These are phyloP conservation scores for Chrysemys picta DNA, from an alignment of 2,113 vertebrate species.

Conservation along the genomic window DNA sequence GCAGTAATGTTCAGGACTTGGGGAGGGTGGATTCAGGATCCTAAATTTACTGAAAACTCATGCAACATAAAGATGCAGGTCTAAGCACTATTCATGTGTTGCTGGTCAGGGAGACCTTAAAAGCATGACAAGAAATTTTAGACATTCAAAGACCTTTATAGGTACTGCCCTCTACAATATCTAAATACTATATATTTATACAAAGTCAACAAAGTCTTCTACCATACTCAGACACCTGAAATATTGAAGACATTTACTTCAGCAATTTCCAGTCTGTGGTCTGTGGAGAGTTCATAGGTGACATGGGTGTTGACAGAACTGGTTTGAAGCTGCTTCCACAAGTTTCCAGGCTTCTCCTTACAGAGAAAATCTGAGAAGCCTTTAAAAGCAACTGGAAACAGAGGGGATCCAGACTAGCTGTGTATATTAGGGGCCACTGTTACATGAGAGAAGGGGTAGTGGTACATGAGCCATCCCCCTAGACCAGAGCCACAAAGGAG, in stretches of 20 bases:
- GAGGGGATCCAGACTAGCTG: too few relatives aligned
- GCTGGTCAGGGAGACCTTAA: not conserved
- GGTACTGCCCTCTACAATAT: not conserved
- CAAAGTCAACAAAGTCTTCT: not conserved
- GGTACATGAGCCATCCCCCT: not conserved
- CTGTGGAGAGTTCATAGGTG: not conserved
- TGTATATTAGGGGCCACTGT: rapidly evolving
- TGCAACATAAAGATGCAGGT: not conserved
- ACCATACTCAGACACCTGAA: not conserved
- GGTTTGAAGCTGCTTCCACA: not conserved
- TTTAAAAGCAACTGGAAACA: not conserved
- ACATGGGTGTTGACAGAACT: not conserved
- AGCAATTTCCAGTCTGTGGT: not conserved
- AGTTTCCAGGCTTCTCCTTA: not conserved
- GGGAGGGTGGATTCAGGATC: not conserved
- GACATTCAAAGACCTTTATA: not conserved
- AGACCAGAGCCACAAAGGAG: not conserved
- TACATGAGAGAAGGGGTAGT: not conserved
- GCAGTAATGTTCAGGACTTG: not conserved
- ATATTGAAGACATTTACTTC: constrained; percentile 18
- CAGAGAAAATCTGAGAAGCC: not conserved
- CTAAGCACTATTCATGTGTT: constrained; percentile 1
- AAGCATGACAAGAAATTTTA: not conserved
- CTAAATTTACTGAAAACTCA: not conserved
- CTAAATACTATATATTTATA: constrained; percentile 12